Conservation (phyloP, 2,113 vertebrate species). For the Hydrolagus affinis region DNA sequence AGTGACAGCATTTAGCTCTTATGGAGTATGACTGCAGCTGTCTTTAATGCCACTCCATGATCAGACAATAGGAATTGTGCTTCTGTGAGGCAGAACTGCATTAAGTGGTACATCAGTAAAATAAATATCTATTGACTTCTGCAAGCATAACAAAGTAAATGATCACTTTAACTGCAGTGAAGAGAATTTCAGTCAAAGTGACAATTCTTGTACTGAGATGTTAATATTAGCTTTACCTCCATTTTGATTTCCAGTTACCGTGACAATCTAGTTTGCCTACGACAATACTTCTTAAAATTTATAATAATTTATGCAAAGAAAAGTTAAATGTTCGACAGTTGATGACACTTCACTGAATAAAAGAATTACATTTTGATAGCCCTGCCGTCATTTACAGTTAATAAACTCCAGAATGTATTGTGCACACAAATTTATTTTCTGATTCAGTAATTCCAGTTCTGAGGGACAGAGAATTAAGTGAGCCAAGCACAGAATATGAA, state of each 20-base stretch:
- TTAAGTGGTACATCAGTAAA: too few relatives aligned
- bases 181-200: too few relatives aligned
- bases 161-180: too few relatives aligned
- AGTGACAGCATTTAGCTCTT: too few relatives aligned
- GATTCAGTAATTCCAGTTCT: slow-evolving; percentile 8
- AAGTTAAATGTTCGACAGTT: not conserved
- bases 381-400: not conserved
- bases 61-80: too few relatives aligned
- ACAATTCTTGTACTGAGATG: too few relatives aligned
- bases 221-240: not conserved
- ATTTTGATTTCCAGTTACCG: not conserved
- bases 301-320: not conserved
- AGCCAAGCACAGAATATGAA: not conserved
- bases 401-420: not conserved
- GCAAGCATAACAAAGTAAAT: too few relatives aligned
- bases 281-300: not conserved
- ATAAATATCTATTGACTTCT: too few relatives aligned
- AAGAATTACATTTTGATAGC: slow-evolving; percentile 14
- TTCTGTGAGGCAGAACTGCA: too few relatives aligned
- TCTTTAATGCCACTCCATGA: too few relatives aligned
- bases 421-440: not conserved
- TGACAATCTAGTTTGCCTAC: not conserved
- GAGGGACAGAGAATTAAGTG: not conserved
- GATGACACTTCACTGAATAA: not conserved
- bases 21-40: too few relatives aligned